These are phyloP conservation scores for Pedicia rivosa DNA, from an alignment of 2,888 invertebrate genomes.

Conservation along the genomic window DNA sequence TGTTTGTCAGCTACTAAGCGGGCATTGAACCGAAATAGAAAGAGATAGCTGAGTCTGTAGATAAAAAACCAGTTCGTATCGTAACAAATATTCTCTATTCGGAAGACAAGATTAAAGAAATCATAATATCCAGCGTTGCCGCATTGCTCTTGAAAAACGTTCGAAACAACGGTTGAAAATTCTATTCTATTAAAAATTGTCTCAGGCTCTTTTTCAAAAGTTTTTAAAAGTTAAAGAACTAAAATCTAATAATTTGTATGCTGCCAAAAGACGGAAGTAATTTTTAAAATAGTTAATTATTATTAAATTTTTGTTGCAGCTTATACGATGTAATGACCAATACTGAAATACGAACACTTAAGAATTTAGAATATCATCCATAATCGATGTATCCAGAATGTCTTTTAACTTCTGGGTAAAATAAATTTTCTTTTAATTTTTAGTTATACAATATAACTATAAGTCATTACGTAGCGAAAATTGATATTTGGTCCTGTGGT, in stretches of 20 bases:
- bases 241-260: constrained; percentile 36
- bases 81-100: too few relatives aligned
- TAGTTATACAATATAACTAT: too few relatives aligned
- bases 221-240: constrained; percentile 45
- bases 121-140: too few relatives aligned
- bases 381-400: constrained; percentile 57
- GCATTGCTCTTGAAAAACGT: too few relatives aligned
- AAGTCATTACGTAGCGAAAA: constrained; percentile 51
- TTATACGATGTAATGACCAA: constrained; percentile 33
- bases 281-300: constrained; percentile 8
- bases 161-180: constrained; percentile 40
- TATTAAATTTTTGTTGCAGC: constrained; percentile 17
- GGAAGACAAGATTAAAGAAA: too few relatives aligned
- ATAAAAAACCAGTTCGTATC: too few relatives aligned
- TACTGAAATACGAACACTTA: constrained; percentile 43
- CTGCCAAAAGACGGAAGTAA: constrained; percentile 47
- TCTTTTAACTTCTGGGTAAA: constrained; percentile 45
- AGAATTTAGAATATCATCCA: constrained; percentile 39
- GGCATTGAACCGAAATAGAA: too few relatives aligned
- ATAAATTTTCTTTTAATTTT: too few relatives aligned
- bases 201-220: constrained; percentile 53
- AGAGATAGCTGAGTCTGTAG: too few relatives aligned
- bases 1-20: too few relatives aligned
- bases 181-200: constrained; percentile 46
- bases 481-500: constrained; percentile 56